Conservation (phyloP, 2,797 vertebrate species). For the Mastacembelus armatus region DNA sequence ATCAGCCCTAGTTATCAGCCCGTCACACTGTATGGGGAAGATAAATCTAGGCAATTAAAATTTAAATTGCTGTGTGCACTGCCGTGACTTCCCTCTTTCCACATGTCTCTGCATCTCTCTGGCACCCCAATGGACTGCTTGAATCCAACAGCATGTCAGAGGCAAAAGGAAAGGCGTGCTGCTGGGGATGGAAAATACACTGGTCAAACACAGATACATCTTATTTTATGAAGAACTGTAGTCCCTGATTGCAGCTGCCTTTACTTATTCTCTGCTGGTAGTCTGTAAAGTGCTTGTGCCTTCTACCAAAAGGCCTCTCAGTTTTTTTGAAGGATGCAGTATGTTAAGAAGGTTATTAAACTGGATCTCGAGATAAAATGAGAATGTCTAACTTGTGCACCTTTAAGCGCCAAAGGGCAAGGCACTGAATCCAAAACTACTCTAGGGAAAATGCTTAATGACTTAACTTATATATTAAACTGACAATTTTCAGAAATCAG, state of each 20-base stretch:
- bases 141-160: conserved; percentile 24
- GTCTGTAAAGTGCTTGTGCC: background rate
- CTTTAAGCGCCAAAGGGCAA: background rate
- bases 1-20: conserved; percentile 83
- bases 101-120: conserved; percentile 48
- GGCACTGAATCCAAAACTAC: background rate
- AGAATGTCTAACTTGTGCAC: background rate
- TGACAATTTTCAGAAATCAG: background rate
- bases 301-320: background rate
- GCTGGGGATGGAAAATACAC: conserved; percentile 25
- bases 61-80: conserved; percentile 84
- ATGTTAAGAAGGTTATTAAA: conserved; percentile 24
- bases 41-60: conserved; percentile 89
- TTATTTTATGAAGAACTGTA: conserved; percentile 8
- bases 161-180: background rate
- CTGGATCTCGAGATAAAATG: conserved; percentile 3
- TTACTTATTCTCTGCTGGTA: background rate
- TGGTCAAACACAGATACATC: conserved; percentile 39
- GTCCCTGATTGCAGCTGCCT: background rate
- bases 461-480: background rate
- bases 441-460: background rate
- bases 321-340: background rate
- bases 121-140: conserved; percentile 29
- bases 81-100: conserved; percentile 75
- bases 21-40: conserved; percentile 83